phyloP scores from a whole-genome alignment of 2,888 invertebrate genomes.

The Caenorhabditis imperialis region DNA sequence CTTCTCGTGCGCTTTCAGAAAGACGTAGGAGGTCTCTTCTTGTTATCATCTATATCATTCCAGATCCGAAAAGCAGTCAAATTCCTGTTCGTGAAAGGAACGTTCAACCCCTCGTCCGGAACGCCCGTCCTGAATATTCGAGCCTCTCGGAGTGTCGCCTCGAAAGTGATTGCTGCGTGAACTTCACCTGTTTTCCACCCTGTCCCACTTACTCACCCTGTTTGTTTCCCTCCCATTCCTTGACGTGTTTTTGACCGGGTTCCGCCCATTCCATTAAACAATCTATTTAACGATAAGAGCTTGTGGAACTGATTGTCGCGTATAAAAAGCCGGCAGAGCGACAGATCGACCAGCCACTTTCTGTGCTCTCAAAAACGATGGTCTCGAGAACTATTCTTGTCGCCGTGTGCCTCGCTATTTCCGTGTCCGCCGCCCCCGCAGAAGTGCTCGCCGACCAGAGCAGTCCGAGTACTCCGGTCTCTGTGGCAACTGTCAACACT shows the following conservation, averaged over 20 bases:
- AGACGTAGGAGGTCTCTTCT: conserved; percentile 24
- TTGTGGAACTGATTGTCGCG: conserved; percentile 9
- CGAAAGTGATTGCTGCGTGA: conserved; percentile 11
- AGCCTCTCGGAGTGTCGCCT: conserved; percentile 16
- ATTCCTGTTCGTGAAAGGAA: conserved; percentile 22
- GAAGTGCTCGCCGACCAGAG: no score
- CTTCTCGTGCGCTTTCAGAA: conserved; percentile 12
- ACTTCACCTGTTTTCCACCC: conserved; percentile 8
- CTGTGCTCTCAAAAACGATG: conserved; percentile 15
- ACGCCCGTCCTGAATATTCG: conserved; percentile 30
- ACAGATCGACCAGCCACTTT: neutral
- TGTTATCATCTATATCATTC: neutral
- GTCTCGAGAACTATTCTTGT: conserved; percentile 14
- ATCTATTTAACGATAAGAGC: conserved; percentile 13
- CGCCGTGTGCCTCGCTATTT: conserved; percentile 6
- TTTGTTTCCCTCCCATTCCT: conserved; percentile 1
- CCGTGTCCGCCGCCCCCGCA: neutral
- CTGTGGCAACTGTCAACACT: no score
- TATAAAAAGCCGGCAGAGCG: conserved; percentile 14
- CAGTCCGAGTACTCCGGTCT: no score
- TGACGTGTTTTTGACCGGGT: conserved; percentile 8
- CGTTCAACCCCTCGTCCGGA: conserved; percentile 13
- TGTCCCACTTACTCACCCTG: conserved; percentile 16
- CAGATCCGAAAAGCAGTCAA: conserved; percentile 33
- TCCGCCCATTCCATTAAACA: conserved; percentile 24